Conservation (phyloP, 1,140 invertebrate species). For the Samia ricini region DNA sequence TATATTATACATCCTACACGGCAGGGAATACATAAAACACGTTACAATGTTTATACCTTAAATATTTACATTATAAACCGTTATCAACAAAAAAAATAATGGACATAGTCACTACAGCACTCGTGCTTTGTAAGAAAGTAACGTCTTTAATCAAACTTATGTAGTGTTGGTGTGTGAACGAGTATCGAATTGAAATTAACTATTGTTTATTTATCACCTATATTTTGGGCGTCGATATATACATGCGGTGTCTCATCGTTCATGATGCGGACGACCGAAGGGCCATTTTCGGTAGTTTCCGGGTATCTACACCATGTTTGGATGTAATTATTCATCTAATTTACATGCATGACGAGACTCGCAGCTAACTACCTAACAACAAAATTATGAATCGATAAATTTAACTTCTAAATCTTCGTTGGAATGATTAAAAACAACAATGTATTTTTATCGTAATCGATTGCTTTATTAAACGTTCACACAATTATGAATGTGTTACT, state of each 20-base stretch:
- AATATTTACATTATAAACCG: background rate
- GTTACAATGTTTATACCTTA: background rate
- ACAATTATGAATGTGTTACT: background rate
- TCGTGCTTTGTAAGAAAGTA: background rate
- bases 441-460: too few relatives aligned
- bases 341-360: constrained; percentile 47
- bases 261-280: constrained; percentile 30
- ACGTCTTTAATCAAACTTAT: constrained; percentile 56
- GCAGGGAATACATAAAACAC: constrained; percentile 29
- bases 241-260: constrained; percentile 28
- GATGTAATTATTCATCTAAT: constrained; percentile 40
- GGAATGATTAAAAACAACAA: constrained; percentile 10
- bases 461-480: background rate
- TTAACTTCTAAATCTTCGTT: constrained; percentile 11
- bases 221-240: constrained; percentile 54
- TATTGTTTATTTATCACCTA: constrained; percentile 65
- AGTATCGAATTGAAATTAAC: constrained; percentile 68
- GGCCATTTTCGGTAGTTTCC: constrained; percentile 65
- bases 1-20: constrained; percentile 46
- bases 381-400: constrained; percentile 22
- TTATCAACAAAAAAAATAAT: background rate
- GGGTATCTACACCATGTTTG: constrained; percentile 48
- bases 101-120: background rate
- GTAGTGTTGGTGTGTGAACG: constrained; percentile 48
- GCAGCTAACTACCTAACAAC: constrained; percentile 38